A percentile compares a stretch with the other conserved stretches of the same genome.
Evolutionary conservation across 2,797 vertebrate genomes (phyloP).

Genomic region (Muscicapa comitata): DNA sequence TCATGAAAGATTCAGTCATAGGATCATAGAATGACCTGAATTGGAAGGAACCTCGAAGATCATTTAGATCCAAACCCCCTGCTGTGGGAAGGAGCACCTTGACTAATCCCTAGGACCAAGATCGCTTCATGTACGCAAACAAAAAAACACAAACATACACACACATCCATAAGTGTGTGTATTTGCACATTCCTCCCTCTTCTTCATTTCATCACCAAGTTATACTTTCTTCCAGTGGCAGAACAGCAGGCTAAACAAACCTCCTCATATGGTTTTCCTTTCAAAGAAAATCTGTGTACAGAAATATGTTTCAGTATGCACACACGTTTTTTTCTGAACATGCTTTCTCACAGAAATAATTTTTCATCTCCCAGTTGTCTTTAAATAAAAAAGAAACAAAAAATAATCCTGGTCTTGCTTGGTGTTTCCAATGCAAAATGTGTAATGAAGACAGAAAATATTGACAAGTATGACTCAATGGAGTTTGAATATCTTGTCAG

Average conservation of each 20-base stretch:
- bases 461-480: not conserved
- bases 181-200: not conserved
- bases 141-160: not conserved
- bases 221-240: not conserved
- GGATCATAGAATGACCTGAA: not conserved
- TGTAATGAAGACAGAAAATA: not conserved
- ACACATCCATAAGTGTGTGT: accelerated
- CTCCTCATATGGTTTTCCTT: not conserved
- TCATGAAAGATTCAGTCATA: not conserved
- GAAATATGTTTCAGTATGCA: not conserved
- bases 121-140: not conserved
- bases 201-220: not conserved
- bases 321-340: not conserved
- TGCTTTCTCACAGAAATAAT: not conserved
- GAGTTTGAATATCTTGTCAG: not conserved
- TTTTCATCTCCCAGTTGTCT: not conserved
- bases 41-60: not conserved
- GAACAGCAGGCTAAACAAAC: not conserved
- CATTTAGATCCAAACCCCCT: accelerated
- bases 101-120: not conserved
- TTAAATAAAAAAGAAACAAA: not conserved
- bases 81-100: not conserved
- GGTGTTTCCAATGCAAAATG: not conserved
- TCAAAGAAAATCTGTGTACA: not conserved
- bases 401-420: not conserved